These are phyloP conservation scores for Sapajus apella DNA, from an alignment of 2,113 vertebrate species.

Conservation along the genomic window DNA sequence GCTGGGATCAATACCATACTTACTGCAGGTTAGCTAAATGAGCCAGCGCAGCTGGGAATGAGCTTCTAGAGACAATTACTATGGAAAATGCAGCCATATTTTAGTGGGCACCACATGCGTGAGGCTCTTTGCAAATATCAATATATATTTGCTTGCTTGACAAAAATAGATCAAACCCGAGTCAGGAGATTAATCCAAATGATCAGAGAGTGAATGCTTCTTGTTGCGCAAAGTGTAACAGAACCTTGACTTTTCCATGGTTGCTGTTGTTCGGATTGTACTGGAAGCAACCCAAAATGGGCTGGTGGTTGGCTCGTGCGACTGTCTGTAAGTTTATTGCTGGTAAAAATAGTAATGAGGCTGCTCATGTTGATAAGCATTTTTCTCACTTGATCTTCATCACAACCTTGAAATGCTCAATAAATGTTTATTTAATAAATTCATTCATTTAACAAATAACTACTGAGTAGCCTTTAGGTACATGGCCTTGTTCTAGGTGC, in stretches of 20 bases:
- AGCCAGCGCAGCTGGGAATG: conserved; percentile 78
- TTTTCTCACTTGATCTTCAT: neutral
- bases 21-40: conserved; percentile 77
- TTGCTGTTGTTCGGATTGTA: neutral
- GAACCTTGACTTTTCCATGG: conserved; percentile 47
- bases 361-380: neutral
- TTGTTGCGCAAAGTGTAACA: conserved; percentile 10
- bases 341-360: neutral
- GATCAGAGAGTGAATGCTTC: conserved; percentile 59
- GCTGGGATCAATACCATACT: conserved; percentile 72
- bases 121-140: conserved; percentile 77
- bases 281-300: neutral
- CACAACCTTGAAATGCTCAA: neutral
- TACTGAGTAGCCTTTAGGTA: neutral
- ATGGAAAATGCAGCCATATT: conserved; percentile 70
- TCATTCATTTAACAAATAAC: neutral
- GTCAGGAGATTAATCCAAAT: conserved; percentile 71
- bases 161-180: conserved; percentile 72
- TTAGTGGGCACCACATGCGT: conserved; percentile 66
- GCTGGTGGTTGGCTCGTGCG: neutral
- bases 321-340: neutral
- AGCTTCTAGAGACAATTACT: conserved; percentile 74
- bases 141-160: conserved; percentile 75
- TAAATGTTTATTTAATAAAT: neutral
- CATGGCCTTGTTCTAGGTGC: neutral